Conservation (phyloP, 2,888 invertebrate genomes). For the Lucinisca nassula region DNA sequence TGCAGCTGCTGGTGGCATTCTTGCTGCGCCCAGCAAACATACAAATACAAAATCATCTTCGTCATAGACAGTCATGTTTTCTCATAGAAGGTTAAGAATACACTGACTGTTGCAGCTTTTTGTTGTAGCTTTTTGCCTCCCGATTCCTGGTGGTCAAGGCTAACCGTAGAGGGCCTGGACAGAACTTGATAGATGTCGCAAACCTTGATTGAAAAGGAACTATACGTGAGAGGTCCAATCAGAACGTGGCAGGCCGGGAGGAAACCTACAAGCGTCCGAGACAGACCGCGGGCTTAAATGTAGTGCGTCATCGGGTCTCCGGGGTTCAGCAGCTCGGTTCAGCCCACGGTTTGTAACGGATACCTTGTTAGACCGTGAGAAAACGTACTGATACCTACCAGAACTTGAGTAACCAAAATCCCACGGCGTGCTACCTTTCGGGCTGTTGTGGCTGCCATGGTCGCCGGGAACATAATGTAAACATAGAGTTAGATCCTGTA, state of each 20-base stretch:
- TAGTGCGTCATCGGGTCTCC: neutral
- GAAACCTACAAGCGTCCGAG: neutral
- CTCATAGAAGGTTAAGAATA: neutral
- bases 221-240: conserved; percentile 1
- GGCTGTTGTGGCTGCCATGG: neutral
- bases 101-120: neutral
- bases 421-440: neutral
- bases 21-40: conserved; percentile 18
- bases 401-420: neutral
- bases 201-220: neutral
- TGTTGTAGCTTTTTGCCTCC: neutral
- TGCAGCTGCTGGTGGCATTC: neutral
- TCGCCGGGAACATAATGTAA: neutral
- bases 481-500: neutral
- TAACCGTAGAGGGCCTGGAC: neutral
- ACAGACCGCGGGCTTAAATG: neutral
- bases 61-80: neutral
- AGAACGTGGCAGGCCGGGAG: conserved; percentile 3
- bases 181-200: neutral
- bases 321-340: neutral
- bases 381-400: neutral
- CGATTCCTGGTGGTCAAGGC: neutral
- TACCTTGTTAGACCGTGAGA: neutral
- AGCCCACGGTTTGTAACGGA: neutral
- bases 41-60: conserved; percentile 19